Conservation (phyloP, 2,797 vertebrate species). For the Octomys mimax region DNA sequence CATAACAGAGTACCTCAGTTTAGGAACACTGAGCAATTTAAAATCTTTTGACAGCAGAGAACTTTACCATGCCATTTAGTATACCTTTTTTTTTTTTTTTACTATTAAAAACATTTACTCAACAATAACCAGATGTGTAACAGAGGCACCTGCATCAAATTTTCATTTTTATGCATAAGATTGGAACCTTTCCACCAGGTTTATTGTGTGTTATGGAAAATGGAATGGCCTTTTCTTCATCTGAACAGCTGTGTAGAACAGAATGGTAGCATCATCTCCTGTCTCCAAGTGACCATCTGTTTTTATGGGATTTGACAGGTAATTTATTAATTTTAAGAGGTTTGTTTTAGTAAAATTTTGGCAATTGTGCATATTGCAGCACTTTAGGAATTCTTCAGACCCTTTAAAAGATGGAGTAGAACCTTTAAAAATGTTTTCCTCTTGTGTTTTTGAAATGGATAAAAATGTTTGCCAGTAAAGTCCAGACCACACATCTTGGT, state of each 20-base stretch:
- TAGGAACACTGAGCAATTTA: background rate
- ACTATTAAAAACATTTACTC: constrained; percentile 81
- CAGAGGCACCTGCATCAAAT: constrained; percentile 83
- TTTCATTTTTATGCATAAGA: constrained; percentile 83
- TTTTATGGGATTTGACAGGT: constrained; percentile 77
- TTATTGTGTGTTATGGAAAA: constrained; percentile 80
- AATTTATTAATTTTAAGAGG: constrained; percentile 81
- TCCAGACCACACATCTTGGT: background rate
- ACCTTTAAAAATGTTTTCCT: constrained; percentile 49
- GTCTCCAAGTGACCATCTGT: constrained; percentile 84
- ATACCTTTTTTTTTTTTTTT: constrained; percentile 17
- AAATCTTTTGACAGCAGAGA: constrained; percentile 40
- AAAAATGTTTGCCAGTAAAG: background rate
- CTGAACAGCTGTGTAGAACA: constrained; percentile 84
- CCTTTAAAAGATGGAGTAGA: background rate
- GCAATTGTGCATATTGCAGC: constrained; percentile 41
- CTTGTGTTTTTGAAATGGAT: constrained; percentile 5
- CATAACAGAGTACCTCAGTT: background rate
- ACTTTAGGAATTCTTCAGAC: constrained; percentile 46
- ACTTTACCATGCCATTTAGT: constrained; percentile 57
- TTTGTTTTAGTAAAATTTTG: constrained; percentile 78
- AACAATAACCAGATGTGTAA: constrained; percentile 85
- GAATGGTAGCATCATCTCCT: constrained; percentile 78
- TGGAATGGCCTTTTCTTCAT: constrained; percentile 73
- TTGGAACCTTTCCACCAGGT: constrained; percentile 75